Conservation (phyloP, 2,113 vertebrate genomes). For the Bettongia penicillata region DNA sequence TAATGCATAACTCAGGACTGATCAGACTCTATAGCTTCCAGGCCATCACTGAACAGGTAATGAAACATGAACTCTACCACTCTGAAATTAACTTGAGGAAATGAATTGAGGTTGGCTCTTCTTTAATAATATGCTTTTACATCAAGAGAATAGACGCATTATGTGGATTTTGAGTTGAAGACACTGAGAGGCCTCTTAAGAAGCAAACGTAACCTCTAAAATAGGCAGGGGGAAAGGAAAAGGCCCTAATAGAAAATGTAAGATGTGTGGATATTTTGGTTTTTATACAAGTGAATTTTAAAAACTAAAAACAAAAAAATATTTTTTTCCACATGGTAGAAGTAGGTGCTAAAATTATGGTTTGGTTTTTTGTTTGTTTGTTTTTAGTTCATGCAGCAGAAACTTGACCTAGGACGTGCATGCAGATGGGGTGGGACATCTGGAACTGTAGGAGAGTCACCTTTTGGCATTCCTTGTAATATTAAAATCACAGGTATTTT, state of each 20-base stretch:
- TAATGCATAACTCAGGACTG: slow-evolving; percentile 92
- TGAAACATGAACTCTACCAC: slow-evolving; percentile 34
- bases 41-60: slow-evolving; percentile 91
- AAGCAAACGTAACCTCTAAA: slow-evolving; percentile 49
- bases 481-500: slow-evolving; percentile 94
- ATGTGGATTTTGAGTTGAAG: slow-evolving; percentile 24
- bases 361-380: slow-evolving; percentile 74
- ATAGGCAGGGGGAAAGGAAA: slow-evolving; percentile 41
- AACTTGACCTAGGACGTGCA: slow-evolving; percentile 88
- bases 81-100: slow-evolving; percentile 34
- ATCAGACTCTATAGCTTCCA: slow-evolving; percentile 96
- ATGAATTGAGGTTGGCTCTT: not conserved
- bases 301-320: not conserved
- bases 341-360: slow-evolving; percentile 71
- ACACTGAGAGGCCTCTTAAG: slow-evolving; percentile 46
- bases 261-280: not conserved
- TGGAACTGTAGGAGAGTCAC: slow-evolving; percentile 91
- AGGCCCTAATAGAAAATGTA: not conserved
- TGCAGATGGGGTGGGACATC: slow-evolving; percentile 89
- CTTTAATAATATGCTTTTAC: slow-evolving; percentile 51
- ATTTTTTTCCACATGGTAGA: slow-evolving; percentile 57
- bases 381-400: slow-evolving; percentile 90
- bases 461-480: slow-evolving; percentile 96
- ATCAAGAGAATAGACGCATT: not conserved
- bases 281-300: slow-evolving; percentile 58